Conservation (phyloP, 1,140 invertebrate genomes). For the Zophobas morio region DNA sequence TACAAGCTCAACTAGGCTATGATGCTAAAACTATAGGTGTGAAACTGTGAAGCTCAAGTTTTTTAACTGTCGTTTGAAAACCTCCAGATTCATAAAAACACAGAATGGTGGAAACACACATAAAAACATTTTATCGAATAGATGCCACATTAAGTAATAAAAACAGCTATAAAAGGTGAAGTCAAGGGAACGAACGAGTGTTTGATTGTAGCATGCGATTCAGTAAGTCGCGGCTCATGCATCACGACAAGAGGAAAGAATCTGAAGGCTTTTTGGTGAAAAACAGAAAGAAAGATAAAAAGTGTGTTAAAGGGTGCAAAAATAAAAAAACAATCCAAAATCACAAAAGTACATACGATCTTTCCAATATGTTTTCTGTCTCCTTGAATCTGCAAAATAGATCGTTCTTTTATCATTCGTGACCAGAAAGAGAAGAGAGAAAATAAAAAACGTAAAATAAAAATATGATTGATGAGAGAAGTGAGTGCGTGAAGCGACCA, state of each 20-base stretch:
- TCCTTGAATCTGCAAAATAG: constrained; percentile 90
- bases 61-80: constrained; percentile 16
- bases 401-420: constrained; percentile 45
- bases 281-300: constrained; percentile 12
- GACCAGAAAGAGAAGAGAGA: constrained; percentile 30
- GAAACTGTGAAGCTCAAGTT: constrained; percentile 30
- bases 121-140: constrained; percentile 10
- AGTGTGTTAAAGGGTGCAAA: constrained; percentile 36
- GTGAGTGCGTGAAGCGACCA: constrained; percentile 18
- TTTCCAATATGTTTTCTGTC: constrained; percentile 85
- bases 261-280: constrained; percentile 21
- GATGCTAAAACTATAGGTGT: constrained; percentile 12
- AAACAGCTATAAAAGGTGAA: constrained; percentile 12
- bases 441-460: constrained; percentile 16
- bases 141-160: constrained; percentile 5
- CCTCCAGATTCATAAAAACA: constrained; percentile 32
- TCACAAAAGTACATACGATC: constrained; percentile 83
- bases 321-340: constrained; percentile 59
- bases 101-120: constrained; percentile 1
- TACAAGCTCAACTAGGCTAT: constrained; percentile 30
- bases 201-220: constrained; percentile 11
- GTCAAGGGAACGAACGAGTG: not conserved
- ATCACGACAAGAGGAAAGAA: not conserved
- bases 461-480: constrained; percentile 30
- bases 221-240: constrained; percentile 3